These are phyloP conservation scores for Sturnus vulgaris DNA, from an alignment of 2,113 vertebrate species.

Conservation along the genomic window DNA sequence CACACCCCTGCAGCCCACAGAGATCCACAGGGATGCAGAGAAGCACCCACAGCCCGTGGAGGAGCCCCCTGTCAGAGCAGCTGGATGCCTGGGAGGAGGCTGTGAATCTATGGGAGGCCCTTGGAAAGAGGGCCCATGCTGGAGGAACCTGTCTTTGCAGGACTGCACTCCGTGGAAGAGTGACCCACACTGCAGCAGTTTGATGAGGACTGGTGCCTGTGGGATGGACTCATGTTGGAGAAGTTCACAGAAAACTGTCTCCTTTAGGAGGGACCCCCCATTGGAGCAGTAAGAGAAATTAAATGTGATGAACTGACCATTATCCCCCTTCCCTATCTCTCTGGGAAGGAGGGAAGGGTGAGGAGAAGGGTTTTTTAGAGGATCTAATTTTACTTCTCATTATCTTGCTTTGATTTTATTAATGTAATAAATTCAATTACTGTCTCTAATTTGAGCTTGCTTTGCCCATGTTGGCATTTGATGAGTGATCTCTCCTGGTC, in stretches of 20 bases:
- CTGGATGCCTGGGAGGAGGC: neutral
- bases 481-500: neutral
- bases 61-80: neutral
- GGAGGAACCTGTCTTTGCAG: neutral
- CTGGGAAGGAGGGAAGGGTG: neutral
- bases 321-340: neutral
- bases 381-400: neutral
- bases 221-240: fast-evolving
- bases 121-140: neutral
- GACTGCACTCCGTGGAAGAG: neutral
- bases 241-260: neutral
- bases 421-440: neutral
- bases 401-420: neutral
- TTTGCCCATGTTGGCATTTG: neutral
- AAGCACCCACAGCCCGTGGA: neutral
- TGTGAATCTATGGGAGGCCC: neutral
- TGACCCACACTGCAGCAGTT: neutral
- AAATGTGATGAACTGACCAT: neutral
- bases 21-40: neutral
- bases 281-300: neutral
- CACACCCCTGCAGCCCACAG: neutral
- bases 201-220: neutral
- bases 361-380: neutral
- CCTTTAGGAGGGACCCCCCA: fast-evolving
- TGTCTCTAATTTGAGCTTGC: neutral